Conservation (phyloP, 2,888 invertebrate genomes). For the Drosophila recens region DNA sequence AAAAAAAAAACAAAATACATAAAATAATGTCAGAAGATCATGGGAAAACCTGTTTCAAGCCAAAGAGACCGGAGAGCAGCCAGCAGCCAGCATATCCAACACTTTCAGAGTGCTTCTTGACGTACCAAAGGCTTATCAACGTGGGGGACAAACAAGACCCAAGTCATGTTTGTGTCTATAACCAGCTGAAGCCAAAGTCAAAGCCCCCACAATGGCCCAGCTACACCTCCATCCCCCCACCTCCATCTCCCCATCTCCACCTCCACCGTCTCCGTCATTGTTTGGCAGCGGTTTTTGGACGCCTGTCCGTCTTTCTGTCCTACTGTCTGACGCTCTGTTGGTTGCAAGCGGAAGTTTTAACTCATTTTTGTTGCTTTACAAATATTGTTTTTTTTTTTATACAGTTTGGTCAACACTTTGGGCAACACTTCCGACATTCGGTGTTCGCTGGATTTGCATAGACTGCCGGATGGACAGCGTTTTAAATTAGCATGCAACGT, state of each 20-base stretch:
- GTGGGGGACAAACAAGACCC: conserved; percentile 61
- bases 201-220: conserved; percentile 52
- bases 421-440: conserved; percentile 57
- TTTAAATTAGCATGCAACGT: conserved; percentile 41
- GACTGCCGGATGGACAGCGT: conserved; percentile 54
- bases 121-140: conserved; percentile 72
- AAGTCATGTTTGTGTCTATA: conserved; percentile 44
- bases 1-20: conserved; percentile 22
- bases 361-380: conserved; percentile 68
- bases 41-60: conserved; percentile 30
- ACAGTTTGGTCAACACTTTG: conserved; percentile 66
- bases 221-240: conserved; percentile 12
- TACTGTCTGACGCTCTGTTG: conserved; percentile 18
- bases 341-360: conserved; percentile 73
- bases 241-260: conserved; percentile 10
- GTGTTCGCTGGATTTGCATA: conserved; percentile 48
- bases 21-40: conserved; percentile 38
- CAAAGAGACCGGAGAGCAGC: conserved; percentile 32
- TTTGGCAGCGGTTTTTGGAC: conserved; percentile 35
- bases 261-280: conserved; percentile 26
- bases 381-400: conserved; percentile 38
- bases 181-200: conserved; percentile 41
- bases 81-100: conserved; percentile 73
- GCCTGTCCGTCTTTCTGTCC: conserved; percentile 13
- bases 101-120: conserved; percentile 70